These are phyloP conservation scores for Cheilosia grossa DNA, from an alignment of 2,888 invertebrate species.

Conservation along the genomic window DNA sequence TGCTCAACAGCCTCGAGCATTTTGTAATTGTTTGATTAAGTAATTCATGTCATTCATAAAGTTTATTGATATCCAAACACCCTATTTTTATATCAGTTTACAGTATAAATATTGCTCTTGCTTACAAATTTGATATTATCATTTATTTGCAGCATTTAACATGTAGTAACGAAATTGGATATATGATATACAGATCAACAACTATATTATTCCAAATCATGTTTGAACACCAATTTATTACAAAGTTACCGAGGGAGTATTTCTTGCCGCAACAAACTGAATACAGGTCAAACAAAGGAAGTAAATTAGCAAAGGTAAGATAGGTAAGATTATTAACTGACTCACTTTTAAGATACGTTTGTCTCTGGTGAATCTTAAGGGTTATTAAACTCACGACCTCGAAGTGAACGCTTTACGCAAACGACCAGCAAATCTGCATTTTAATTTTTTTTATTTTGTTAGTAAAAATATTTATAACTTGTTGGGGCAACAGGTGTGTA, in stretches of 20 bases:
- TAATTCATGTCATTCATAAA: neutral
- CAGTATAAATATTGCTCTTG: neutral
- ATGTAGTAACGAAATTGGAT: conserved; percentile 84
- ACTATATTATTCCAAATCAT: conserved; percentile 88
- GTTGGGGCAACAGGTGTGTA: no score
- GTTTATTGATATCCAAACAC: neutral
- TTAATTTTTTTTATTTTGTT: no score
- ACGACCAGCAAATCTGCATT: no score
- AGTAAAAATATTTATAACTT: no score
- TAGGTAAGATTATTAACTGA: neutral
- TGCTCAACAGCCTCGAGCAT: no score
- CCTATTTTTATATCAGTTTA: no score
- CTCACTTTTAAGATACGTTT: no score
- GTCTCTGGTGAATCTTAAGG: no score
- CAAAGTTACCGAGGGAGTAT: conserved; percentile 86
- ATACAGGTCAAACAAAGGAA: conserved; percentile 76
- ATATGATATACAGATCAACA: conserved; percentile 84
- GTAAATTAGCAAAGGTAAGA: conserved; percentile 78
- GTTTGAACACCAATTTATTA: conserved; percentile 86
- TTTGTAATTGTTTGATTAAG: neutral
- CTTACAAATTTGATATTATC: neutral
- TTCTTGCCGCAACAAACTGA: conserved; percentile 87
- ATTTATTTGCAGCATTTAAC: conserved; percentile 84
- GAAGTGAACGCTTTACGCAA: no score
- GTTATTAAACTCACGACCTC: no score